Conservation (phyloP, 1,140 invertebrate species). For the Arctopsyche grandis region DNA sequence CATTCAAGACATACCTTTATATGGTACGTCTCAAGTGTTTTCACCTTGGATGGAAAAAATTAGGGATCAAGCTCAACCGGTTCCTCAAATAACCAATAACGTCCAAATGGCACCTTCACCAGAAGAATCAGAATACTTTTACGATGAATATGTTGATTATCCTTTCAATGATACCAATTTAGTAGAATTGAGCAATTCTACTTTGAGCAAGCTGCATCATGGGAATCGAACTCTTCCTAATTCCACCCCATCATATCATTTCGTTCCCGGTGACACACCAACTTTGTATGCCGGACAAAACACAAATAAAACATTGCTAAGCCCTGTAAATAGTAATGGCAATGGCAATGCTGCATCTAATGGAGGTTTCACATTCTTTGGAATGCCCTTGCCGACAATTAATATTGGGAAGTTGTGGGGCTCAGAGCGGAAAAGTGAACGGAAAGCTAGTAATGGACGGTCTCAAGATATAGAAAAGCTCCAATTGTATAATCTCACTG, state of each 20-base stretch:
- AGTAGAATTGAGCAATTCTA: conserved; percentile 58
- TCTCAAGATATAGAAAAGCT: conserved; percentile 61
- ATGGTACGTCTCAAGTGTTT: conserved; percentile 65
- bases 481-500: conserved; percentile 63
- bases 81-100: conserved; percentile 46
- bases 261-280: conserved; percentile 70
- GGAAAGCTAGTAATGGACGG: conserved; percentile 61
- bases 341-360: conserved; percentile 57
- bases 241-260: conserved; percentile 60
- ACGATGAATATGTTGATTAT: conserved; percentile 83
- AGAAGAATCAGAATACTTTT: conserved; percentile 81
- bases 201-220: conserved; percentile 35
- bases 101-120: conserved; percentile 67
- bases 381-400: conserved; percentile 80
- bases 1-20: conserved; percentile 63
- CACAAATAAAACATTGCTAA: conserved; percentile 64
- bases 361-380: conserved; percentile 82
- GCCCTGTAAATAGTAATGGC: conserved; percentile 52
- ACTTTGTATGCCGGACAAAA: conserved; percentile 73
- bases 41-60: conserved; percentile 66
- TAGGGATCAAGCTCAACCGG: conserved; percentile 60
- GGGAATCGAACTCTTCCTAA: conserved; percentile 43
- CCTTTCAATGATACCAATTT: conserved; percentile 69
- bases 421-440: conserved; percentile 63
- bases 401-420: conserved; percentile 74